phyloP scores from a whole-genome alignment of 2,113 vertebrate genomes.

The Thunnus thynnus region DNA sequence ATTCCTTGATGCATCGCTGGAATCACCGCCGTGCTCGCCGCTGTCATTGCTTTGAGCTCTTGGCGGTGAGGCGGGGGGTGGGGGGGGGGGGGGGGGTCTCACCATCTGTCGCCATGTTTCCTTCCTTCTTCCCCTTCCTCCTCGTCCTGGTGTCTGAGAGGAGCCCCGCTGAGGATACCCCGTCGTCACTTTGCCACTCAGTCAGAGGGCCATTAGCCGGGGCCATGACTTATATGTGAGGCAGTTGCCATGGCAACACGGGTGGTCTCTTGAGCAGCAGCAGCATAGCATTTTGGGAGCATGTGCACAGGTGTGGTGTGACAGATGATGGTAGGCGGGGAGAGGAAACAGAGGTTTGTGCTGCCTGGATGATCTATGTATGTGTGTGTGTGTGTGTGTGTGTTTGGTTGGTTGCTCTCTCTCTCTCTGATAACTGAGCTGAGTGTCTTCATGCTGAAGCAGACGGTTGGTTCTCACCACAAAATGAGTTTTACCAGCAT shows the following conservation, averaged over 20 bases:
- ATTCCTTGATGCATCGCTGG: slow-evolving; percentile 38
- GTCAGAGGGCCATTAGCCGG: slow-evolving; percentile 48
- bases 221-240: neutral
- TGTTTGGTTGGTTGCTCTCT: neutral
- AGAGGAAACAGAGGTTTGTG: slow-evolving; percentile 23
- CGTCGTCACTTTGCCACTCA: slow-evolving; percentile 34
- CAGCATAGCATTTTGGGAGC: slow-evolving; percentile 4
- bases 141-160: slow-evolving; percentile 19
- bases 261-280: neutral
- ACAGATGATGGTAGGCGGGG: slow-evolving; percentile 33
- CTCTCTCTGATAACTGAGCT: slow-evolving; percentile 12
- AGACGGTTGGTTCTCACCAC: slow-evolving; percentile 1
- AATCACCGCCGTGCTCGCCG: slow-evolving; percentile 7
- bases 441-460: slow-evolving; percentile 4
- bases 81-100: neutral
- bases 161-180: slow-evolving; percentile 43
- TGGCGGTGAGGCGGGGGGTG: neutral
- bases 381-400: neutral
- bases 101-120: slow-evolving; percentile 57
- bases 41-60: slow-evolving; percentile 14
- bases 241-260: slow-evolving; percentile 43
- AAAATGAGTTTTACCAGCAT: slow-evolving; percentile 5
- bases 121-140: slow-evolving; percentile 6
- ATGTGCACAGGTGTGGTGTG: slow-evolving; percentile 49
- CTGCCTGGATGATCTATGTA: slow-evolving; percentile 38